phyloP scores from a whole-genome alignment of 2,888 invertebrate species.

The Altica lythri region DNA sequence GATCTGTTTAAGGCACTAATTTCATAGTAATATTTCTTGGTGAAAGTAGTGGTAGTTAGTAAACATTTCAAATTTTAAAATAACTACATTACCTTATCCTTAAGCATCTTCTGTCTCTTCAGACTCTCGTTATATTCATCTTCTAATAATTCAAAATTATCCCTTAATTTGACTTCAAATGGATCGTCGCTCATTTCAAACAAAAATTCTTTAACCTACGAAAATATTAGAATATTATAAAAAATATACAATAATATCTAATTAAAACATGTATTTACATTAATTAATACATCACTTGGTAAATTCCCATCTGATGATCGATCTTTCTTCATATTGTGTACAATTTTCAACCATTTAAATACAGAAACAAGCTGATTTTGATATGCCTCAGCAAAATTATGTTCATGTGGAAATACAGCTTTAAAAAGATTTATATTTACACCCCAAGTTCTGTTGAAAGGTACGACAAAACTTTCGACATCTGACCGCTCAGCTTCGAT shows the following conservation, averaged over 20 bases:
- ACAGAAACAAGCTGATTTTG: slow-evolving; percentile 89
- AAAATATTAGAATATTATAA: too few species aligned
- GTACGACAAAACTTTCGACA: slow-evolving; percentile 71
- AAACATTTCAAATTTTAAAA: too few species aligned
- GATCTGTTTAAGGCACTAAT: too few species aligned
- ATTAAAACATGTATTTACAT: slow-evolving; percentile 67
- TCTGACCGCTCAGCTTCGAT: slow-evolving; percentile 74
- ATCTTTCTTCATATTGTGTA: slow-evolving; percentile 73
- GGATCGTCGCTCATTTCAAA: slow-evolving; percentile 97
- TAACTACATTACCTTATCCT: slow-evolving; percentile 88
- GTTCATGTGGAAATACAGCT: slow-evolving; percentile 83
- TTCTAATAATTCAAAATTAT: slow-evolving; percentile 92
- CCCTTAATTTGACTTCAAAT: slow-evolving; percentile 93
- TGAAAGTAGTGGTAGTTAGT: too few species aligned
- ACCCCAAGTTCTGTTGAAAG: slow-evolving; percentile 76
- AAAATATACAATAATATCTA: too few species aligned
- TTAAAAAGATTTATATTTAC: slow-evolving; percentile 68
- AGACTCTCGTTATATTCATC: slow-evolving; percentile 95
- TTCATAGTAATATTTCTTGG: too few species aligned
- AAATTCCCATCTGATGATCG: slow-evolving; percentile 71
- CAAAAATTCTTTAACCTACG: slow-evolving; percentile 82
- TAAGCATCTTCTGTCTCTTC: slow-evolving; percentile 85
- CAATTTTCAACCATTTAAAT: slow-evolving; percentile 90
- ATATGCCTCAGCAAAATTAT: slow-evolving; percentile 84
- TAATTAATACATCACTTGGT: slow-evolving; percentile 88